phyloP scores from a whole-genome alignment of 1,140 invertebrate species.

The Euura saliciscinereae region DNA sequence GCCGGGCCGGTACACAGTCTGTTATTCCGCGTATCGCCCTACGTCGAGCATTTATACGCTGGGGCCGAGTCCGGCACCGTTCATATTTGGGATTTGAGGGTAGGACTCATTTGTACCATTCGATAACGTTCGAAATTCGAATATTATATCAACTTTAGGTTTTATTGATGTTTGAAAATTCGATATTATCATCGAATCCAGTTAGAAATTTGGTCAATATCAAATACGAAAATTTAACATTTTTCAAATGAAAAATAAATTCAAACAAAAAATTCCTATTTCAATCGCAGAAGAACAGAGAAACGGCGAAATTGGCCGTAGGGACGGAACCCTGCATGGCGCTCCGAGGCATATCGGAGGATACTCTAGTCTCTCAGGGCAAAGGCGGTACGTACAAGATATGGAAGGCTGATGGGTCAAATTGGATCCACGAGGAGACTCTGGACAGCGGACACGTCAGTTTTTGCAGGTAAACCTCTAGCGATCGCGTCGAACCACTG shows the following conservation, averaged over 20 bases:
- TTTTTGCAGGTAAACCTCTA: slow-evolving; percentile 61
- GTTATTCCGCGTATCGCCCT: slow-evolving; percentile 64
- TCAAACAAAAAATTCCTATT: slow-evolving; percentile 9
- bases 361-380: slow-evolving; percentile 70
- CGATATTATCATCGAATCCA: too few species aligned
- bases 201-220: too few species aligned
- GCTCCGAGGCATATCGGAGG: slow-evolving; percentile 61
- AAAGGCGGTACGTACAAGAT: slow-evolving; percentile 72
- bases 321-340: slow-evolving; percentile 64
- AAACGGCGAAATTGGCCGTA: slow-evolving; percentile 64
- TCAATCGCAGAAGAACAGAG: slow-evolving; percentile 64
- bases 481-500: too few species aligned
- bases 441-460: slow-evolving; percentile 67
- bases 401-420: slow-evolving; percentile 66
- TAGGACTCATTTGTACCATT: slow-evolving; percentile 40
- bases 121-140: too few species aligned
- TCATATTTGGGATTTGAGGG: slow-evolving; percentile 75
- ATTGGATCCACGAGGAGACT: slow-evolving; percentile 63
- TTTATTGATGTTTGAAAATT: too few species aligned
- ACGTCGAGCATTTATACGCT: slow-evolving; percentile 68
- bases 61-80: slow-evolving; percentile 71
- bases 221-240: slow-evolving; percentile 16
- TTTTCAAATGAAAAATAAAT: slow-evolving; percentile 7
- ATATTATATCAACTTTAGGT: too few species aligned
- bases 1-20: slow-evolving; percentile 71